Evolutionary conservation across 2,888 invertebrate species (phyloP), one percentile per base, ranked within the genome.

Genomic region (Diogma glabrata): DNA sequence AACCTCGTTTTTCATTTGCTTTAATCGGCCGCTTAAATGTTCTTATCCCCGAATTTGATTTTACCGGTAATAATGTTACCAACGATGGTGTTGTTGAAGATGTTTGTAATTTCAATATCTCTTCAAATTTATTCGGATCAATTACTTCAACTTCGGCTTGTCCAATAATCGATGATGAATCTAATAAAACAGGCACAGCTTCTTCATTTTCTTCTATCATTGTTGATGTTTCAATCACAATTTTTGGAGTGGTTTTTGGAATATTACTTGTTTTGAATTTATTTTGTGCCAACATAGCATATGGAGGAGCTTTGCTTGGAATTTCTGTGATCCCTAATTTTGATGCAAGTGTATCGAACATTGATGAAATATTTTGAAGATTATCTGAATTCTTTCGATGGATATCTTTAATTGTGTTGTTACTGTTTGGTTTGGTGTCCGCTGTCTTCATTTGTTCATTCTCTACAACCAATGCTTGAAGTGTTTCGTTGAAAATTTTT

Each of bases 21-120:
- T 14, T 20, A 4, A 12, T 22, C 9, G 80, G 70, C 2, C 82
- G 83, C 58, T 83, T 70, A 43, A 86, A 69, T 0, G 84, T 85
- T 55, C 84, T 81, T 5, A 87, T 75, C 1, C 86, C 87, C 0
- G 84, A 78, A 66, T 88, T 87, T 2, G 87, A 88, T 61, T 86
- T 82, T 0, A 81, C 86, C 1, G 88, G 88, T 52, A 86, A 70
- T 38, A 87, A 66, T 1, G 87, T 87, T 2, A 79, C 78, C 17
- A 80, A 60, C n/a, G 70, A 69, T 49, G 66, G 23, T 3, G 46
- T 16, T 17, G 53, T 52, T 24, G 52, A 51, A 7, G 49, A 47
- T 6, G 54, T 38, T 48, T 33, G 30, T 0, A 65, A 64, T 3
- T 65, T 62, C 12, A 70, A 56, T 57, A 70, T 66, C 58, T 70